phyloP scores from a whole-genome alignment of 1,140 invertebrate species.

The Tyrophagus putrescentiae region DNA sequence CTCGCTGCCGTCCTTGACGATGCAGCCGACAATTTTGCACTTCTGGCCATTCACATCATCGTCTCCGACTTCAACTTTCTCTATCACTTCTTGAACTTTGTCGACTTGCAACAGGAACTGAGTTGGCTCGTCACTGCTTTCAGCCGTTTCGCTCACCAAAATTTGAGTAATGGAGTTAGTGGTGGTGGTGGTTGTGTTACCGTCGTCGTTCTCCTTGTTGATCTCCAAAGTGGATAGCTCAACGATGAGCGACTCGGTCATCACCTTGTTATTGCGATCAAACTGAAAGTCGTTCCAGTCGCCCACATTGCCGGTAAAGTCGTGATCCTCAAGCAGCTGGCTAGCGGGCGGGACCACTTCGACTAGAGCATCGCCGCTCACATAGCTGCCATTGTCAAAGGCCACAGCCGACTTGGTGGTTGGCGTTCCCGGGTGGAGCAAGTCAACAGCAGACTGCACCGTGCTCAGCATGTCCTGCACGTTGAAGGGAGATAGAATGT shows the following conservation, averaged over 20 bases:
- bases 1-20: not conserved
- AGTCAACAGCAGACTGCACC: not conserved
- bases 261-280: not conserved
- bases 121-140: too few species aligned
- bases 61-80: too few species aligned
- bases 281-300: constrained; percentile 6
- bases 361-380: not conserved
- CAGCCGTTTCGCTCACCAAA: not conserved
- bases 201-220: too few species aligned
- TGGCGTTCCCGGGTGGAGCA: not conserved
- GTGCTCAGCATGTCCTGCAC: not conserved
- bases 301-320: not conserved
- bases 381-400: not conserved
- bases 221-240: not conserved
- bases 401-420: too few species aligned
- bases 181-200: too few species aligned
- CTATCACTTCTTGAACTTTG: too few species aligned
- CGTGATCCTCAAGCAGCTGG: not conserved
- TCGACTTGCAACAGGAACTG: too few species aligned
- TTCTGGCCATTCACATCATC: not conserved
- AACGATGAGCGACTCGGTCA: constrained; percentile 11
- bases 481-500: constrained; percentile 4
- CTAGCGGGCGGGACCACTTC: not conserved
- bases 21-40: constrained; percentile 1
- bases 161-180: not conserved